These are phyloP conservation scores for Mesembrinibis cayennensis DNA, from an alignment of 2,113 vertebrate species.

Conservation along the genomic window DNA sequence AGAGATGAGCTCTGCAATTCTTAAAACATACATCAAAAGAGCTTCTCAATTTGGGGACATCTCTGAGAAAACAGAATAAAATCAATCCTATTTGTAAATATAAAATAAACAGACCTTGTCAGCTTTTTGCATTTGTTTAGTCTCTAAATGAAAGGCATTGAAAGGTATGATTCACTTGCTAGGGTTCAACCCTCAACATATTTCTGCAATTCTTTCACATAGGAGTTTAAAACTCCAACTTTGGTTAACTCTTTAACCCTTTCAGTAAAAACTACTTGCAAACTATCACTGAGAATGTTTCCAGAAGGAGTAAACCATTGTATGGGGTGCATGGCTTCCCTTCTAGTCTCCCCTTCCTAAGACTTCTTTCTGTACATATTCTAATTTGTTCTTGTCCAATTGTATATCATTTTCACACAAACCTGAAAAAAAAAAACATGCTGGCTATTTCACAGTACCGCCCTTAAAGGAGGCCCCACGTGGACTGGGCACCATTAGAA, in stretches of 20 bases:
- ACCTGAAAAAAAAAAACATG: neutral
- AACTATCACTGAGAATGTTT: neutral
- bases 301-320: neutral
- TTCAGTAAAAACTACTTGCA: neutral
- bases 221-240: neutral
- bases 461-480: neutral
- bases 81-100: neutral
- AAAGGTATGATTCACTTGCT: neutral
- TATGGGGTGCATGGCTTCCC: neutral
- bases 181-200: neutral
- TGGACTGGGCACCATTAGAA: neutral
- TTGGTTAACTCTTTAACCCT: neutral
- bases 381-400: neutral
- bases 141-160: neutral
- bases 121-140: neutral
- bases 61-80: neutral
- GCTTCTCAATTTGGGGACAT: neutral
- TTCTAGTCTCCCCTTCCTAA: neutral
- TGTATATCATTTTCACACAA: neutral
- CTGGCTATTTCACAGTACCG: neutral
- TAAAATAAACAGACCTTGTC: neutral
- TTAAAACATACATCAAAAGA: neutral
- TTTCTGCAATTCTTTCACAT: neutral
- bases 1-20: neutral
- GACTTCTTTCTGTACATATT: neutral